Evolutionary conservation across 2,888 invertebrate species (phyloP).

Genomic region (Neoascia interrupta): DNA sequence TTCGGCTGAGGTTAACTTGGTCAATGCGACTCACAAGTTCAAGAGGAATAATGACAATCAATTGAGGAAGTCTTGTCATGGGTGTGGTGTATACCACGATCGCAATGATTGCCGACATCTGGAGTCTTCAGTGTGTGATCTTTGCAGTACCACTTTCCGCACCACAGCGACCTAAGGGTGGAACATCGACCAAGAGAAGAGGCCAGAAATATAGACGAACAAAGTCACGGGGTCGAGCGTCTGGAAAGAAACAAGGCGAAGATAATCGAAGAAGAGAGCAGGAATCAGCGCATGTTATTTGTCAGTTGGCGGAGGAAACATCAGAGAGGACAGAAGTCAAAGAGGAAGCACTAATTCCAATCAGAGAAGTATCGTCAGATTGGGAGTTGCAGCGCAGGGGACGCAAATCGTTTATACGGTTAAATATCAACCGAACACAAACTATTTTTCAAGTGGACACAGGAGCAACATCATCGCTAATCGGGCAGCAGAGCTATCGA

Average conservation of each 20-base stretch:
- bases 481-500: slow-evolving; percentile 10
- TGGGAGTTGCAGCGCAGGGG: not conserved
- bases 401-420: not conserved
- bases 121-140: slow-evolving; percentile 13
- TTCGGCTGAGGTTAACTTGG: slow-evolving; percentile 6
- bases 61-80: not conserved
- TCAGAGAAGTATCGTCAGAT: not conserved
- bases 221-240: not conserved
- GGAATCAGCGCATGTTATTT: not conserved
- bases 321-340: too few species aligned
- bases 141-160: slow-evolving; percentile 3
- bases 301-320: too few species aligned
- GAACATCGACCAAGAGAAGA: too few species aligned
- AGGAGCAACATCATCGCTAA: slow-evolving; percentile 31
- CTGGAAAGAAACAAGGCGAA: too few species aligned
- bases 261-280: too few species aligned
- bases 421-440: not conserved
- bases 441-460: slow-evolving; percentile 45
- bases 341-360: not conserved
- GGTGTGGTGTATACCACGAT: slow-evolving; percentile 11
- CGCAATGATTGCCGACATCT: slow-evolving; percentile 14
- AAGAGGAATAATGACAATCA: not conserved
- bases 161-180: too few species aligned
- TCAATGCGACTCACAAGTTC: not conserved
- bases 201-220: not conserved